Percentiles rank a stretch among this genome's conserved stretches.
Evolutionary conservation across 2,888 invertebrate genomes (phyloP).

Genomic region (Bombyx huttoni): DNA sequence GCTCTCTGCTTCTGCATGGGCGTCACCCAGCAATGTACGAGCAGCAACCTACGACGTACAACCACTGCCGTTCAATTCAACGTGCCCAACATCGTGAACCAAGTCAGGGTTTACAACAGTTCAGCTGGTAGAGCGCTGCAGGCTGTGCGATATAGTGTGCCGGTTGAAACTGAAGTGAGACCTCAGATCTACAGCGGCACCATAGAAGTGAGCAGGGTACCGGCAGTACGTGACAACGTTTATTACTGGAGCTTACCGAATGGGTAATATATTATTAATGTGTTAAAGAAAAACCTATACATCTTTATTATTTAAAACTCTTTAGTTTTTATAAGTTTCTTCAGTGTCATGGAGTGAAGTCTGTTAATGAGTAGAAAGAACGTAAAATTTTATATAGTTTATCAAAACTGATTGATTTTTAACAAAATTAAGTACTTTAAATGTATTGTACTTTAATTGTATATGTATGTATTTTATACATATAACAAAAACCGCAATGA

Average conservation of each 20-base stretch:
- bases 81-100: slow-evolving; percentile 40
- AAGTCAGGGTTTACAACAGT: slow-evolving; percentile 45
- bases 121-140: slow-evolving; percentile 15
- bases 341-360: too few species aligned
- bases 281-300: too few species aligned
- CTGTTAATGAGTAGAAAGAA: too few species aligned
- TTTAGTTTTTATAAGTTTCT: too few species aligned
- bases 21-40: slow-evolving; percentile 83
- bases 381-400: too few species aligned
- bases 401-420: too few species aligned
- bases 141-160: slow-evolving; percentile 37
- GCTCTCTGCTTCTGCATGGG: slow-evolving; percentile 97
- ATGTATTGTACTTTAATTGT: too few species aligned
- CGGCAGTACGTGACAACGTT: slow-evolving; percentile 71
- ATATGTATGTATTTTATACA: too few species aligned
- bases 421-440: too few species aligned
- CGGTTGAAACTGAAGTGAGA: slow-evolving; percentile 29
- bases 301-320: too few species aligned
- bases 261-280: slow-evolving; percentile 31
- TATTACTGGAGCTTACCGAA: slow-evolving; percentile 91
- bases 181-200: slow-evolving; percentile 73
- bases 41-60: slow-evolving; percentile 82
- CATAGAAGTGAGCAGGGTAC: slow-evolving; percentile 74
- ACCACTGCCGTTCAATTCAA: slow-evolving; percentile 46
- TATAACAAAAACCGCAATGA: too few species aligned